A percentile compares a stretch with the other conserved stretches of the same genome.
Conservation (phyloP, 2,888 invertebrate species). For the Philopedon plagiatum region DNA sequence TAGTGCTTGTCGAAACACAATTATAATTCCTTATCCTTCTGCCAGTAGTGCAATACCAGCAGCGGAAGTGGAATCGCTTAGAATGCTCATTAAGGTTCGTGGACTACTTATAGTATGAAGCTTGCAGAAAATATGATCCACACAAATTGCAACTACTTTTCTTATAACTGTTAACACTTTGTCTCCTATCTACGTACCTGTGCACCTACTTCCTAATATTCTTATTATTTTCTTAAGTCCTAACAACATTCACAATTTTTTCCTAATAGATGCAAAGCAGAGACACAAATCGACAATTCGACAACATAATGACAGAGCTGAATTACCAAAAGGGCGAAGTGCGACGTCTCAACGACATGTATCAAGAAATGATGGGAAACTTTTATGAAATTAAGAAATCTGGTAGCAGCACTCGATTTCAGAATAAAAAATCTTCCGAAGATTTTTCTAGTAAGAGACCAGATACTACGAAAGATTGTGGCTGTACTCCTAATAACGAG, state of each 20-base stretch:
- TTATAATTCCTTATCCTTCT: conserved; percentile 38
- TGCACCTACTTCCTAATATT: too few relatives aligned
- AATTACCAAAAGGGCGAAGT: conserved; percentile 45
- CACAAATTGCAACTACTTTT: too few relatives aligned
- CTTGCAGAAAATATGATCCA: too few relatives aligned
- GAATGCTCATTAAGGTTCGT: conserved; percentile 44
- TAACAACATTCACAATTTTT: too few relatives aligned
- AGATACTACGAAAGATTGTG: conserved; percentile 15
- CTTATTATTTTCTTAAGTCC: not conserved
- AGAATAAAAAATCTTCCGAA: conserved; percentile 3
- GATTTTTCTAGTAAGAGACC: not conserved
- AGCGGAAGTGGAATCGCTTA: conserved; percentile 35
- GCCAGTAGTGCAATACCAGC: conserved; percentile 23
- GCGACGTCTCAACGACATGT: conserved; percentile 40
- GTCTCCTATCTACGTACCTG: too few relatives aligned
- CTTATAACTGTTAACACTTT: too few relatives aligned
- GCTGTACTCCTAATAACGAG: conserved; percentile 22
- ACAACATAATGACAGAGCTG: conserved; percentile 38
- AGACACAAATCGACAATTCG: conserved; percentile 40
- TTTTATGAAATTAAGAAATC: conserved; percentile 28
- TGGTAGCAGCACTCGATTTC: not conserved
- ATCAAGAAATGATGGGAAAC: conserved; percentile 37
- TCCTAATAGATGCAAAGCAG: conserved; percentile 46
- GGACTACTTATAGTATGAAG: not conserved
- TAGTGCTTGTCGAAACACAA: conserved; percentile 41